Conservation (phyloP, 2,888 invertebrate genomes). For the Melanargia galathea region DNA sequence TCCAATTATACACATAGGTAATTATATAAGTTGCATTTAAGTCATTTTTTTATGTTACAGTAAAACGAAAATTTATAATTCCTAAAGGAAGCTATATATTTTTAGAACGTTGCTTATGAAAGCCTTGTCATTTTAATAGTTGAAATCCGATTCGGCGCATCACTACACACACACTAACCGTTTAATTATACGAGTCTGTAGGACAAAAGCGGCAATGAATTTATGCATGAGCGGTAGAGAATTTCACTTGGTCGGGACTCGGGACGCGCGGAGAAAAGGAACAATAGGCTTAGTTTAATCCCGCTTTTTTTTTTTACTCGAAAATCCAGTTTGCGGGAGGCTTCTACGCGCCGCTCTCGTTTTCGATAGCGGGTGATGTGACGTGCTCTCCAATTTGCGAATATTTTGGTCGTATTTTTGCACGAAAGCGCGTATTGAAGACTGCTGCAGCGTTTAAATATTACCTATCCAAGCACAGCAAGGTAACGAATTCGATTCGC, state of each 20-base stretch:
- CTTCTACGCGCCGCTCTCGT: slow-evolving; percentile 45
- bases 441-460: neutral
- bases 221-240: slow-evolving; percentile 74
- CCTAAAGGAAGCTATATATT: too few relatives aligned
- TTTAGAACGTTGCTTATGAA: neutral
- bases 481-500: neutral
- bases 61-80: too few relatives aligned
- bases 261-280: slow-evolving; percentile 64
- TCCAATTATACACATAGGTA: too few relatives aligned
- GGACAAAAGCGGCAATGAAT: slow-evolving; percentile 75
- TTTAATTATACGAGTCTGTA: slow-evolving; percentile 71
- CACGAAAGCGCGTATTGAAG: slow-evolving; percentile 2
- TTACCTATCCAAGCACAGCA: too few relatives aligned
- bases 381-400: slow-evolving; percentile 61
- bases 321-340: slow-evolving; percentile 69
- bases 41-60: too few relatives aligned
- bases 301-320: slow-evolving; percentile 60
- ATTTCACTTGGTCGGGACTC: slow-evolving; percentile 62
- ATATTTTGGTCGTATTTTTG: slow-evolving; percentile 46
- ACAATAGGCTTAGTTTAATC: slow-evolving; percentile 80
- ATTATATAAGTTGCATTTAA: too few relatives aligned
- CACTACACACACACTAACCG: slow-evolving; percentile 54
- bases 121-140: slow-evolving; percentile 4
- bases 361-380: slow-evolving; percentile 53
- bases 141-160: slow-evolving; percentile 46